Percentiles rank a stretch among this genome's conserved stretches.
Conservation (phyloP, 2,113 vertebrate species). For the Eublepharis macularius region DNA sequence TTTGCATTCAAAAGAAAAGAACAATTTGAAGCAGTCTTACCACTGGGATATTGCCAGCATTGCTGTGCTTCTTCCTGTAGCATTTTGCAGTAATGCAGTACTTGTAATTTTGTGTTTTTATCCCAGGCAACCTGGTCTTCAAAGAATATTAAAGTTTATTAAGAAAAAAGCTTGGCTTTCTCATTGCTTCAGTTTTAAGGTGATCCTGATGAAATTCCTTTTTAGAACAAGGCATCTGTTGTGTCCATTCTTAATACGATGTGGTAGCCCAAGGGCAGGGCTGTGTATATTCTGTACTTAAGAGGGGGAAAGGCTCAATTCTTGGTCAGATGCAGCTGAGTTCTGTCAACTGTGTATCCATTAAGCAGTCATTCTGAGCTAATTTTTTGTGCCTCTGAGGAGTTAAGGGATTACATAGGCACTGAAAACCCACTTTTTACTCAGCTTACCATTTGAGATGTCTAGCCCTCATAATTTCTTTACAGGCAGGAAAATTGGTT, state of each 20-base stretch:
- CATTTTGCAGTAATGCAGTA: constrained; percentile 44
- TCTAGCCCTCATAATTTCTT: not conserved
- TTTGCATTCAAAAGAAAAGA: constrained; percentile 22
- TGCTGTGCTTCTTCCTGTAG: constrained; percentile 51
- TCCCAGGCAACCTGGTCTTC: constrained; percentile 56
- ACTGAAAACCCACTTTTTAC: too few species aligned
- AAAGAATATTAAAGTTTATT: constrained; percentile 69
- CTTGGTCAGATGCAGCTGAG: not conserved
- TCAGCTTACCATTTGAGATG: not conserved
- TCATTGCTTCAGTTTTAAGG: constrained; percentile 42
- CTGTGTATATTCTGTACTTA: not conserved
- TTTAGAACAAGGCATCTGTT: not conserved
- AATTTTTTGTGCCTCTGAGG: not conserved
- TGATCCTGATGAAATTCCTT: constrained; percentile 11
- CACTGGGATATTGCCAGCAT: constrained; percentile 44
- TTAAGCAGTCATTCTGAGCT: not conserved
- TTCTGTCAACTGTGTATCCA: not conserved
- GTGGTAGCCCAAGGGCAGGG: not conserved
- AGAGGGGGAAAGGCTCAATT: not conserved
- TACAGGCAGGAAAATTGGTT: not conserved
- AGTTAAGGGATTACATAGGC: not conserved
- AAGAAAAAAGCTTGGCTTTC: constrained; percentile 63
- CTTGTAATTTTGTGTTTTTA: constrained; percentile 65
- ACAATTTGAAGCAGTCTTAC: constrained; percentile 46
- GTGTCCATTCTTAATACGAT: not conserved